These are phyloP conservation scores for Lymantria dispar DNA, from an alignment of 2,888 invertebrate genomes.

Conservation along the genomic window DNA sequence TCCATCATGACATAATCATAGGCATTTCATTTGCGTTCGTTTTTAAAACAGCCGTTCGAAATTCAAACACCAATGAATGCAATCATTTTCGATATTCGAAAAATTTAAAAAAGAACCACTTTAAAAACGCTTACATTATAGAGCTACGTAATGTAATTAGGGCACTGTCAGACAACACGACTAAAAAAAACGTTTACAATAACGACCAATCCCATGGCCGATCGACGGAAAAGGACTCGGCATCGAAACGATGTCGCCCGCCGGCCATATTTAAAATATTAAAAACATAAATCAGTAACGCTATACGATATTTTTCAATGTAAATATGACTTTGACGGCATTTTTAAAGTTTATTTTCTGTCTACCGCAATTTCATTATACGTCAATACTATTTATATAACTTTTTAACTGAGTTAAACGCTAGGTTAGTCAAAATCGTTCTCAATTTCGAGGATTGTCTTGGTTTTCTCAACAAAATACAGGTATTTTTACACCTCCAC, in stretches of 20 bases:
- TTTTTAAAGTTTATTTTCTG: conserved; percentile 37
- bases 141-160: conserved; percentile 67
- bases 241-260: conserved; percentile 56
- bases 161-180: conserved; percentile 49
- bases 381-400: conserved; percentile 27
- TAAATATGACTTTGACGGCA: conserved; percentile 53
- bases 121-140: conserved; percentile 46
- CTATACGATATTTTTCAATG: conserved; percentile 71
- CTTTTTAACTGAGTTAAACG: too few species aligned
- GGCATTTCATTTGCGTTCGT: not conserved
- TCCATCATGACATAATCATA: too few species aligned
- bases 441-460: too few species aligned
- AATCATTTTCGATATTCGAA: conserved; percentile 37
- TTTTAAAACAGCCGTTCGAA: not conserved
- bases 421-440: too few species aligned
- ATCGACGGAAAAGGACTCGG: conserved; percentile 56
- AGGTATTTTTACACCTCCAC: too few species aligned
- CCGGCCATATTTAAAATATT: conserved; percentile 76
- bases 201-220: conserved; percentile 64
- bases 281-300: conserved; percentile 74
- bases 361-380: conserved; percentile 41
- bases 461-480: too few species aligned
- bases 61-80: not conserved
- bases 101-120: conserved; percentile 41
- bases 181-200: conserved; percentile 50